These are phyloP conservation scores for Epinotia bilunana DNA, from an alignment of 2,888 invertebrate species.

Conservation along the genomic window DNA sequence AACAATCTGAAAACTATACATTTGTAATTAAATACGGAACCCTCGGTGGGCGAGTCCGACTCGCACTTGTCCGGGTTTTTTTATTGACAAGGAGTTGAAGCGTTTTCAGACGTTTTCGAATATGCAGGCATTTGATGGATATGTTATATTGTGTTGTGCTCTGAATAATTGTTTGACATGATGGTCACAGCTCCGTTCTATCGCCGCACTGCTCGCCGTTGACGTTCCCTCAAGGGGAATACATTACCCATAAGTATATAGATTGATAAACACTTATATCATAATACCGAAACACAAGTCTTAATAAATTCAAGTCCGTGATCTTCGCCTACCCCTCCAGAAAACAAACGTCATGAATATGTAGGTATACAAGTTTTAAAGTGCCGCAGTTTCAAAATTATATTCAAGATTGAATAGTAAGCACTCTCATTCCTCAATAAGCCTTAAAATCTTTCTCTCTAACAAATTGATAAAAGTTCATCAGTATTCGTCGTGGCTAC, in stretches of 20 bases:
- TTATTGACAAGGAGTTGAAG: no score
- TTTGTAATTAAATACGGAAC: no score
- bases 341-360: neutral
- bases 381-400: neutral
- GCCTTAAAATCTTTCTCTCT: conserved; percentile 10
- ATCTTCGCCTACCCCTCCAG: neutral
- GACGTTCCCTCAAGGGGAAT: no score
- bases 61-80: no score
- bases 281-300: neutral
- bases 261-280: no score
- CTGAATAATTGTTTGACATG: neutral
- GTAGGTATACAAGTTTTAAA: neutral
- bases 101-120: no score
- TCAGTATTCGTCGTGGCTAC: conserved; percentile 49
- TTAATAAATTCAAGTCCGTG: neutral
- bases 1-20: no score
- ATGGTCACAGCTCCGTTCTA: neutral
- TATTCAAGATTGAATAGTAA: neutral
- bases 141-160: no score
- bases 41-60: no score
- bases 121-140: no score
- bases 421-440: conserved; percentile 16
- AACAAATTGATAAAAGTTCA: conserved; percentile 51
- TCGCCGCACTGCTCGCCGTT: no score
- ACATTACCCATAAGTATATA: no score